phyloP scores from a whole-genome alignment of 2,113 vertebrate genomes.

The Puffinus mauretanicus region DNA sequence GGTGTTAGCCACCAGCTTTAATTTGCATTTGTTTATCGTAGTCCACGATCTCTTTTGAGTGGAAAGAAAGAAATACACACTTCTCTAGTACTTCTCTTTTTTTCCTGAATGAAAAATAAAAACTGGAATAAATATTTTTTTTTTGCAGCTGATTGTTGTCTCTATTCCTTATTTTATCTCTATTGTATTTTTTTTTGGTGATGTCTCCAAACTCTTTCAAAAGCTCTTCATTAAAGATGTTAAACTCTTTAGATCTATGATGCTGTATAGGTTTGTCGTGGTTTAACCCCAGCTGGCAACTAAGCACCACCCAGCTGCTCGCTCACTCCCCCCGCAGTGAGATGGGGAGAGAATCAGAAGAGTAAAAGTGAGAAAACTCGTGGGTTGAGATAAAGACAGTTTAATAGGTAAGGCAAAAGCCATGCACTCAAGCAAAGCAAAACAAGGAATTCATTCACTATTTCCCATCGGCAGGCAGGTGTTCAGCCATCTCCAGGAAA shows the following conservation, averaged over 20 bases:
- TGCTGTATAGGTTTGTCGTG: not conserved
- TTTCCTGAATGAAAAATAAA: not conserved
- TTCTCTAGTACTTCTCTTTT: not conserved
- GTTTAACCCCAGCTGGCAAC: too few relatives aligned
- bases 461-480: too few relatives aligned
- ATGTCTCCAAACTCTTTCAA: not conserved
- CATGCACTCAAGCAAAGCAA: too few relatives aligned
- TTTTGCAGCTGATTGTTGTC: not conserved
- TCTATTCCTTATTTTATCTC: not conserved
- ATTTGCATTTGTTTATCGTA: not conserved
- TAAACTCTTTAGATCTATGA: not conserved
- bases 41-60: not conserved
- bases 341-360: too few relatives aligned
- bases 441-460: too few relatives aligned
- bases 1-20: not conserved
- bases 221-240: not conserved
- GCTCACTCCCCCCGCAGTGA: too few relatives aligned
- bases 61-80: not conserved
- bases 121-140: not conserved
- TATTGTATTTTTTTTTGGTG: not conserved
- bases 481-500: too few relatives aligned
- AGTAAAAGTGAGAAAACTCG: too few relatives aligned
- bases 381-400: too few relatives aligned
- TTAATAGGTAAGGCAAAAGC: too few relatives aligned
- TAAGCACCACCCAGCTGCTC: too few relatives aligned